Base-by-base conservation (phyloP, 2,888 invertebrate species). In the Strigamia maritima region DNA sequence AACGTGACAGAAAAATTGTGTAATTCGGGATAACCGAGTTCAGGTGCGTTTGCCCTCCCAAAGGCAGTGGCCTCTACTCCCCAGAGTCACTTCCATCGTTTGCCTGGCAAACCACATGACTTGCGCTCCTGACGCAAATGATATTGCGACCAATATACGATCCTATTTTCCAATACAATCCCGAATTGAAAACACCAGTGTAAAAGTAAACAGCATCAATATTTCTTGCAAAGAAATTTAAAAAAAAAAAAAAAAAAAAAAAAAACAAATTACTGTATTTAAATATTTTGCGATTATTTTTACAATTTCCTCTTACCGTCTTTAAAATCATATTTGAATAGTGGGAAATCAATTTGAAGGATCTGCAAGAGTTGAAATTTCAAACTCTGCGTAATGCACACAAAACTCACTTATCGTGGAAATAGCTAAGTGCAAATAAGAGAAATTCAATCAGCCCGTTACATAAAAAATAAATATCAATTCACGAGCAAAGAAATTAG, bases 381-480 rank as follows among this genome's bases (percentile, higher is more conserved):
- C 60, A 65, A 65, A 65, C 60, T 24, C 14, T 14, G 44, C 44
- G n/a, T 44, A 44, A 44, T 44, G 44, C 44, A 44, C 6, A 24
- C 22, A 65, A 65, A 65, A 65, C 24, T 65, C 60, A 24, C 60
- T 65, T 65, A 19, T 65, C 60, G 60, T 8, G 60, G 60, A 24
- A 65, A 65, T 65, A 24, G 60, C 60, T 65, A 65, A 65, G 60
- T 65, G 60, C 60, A 65, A 65, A 65, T 65, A 65, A 65, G n/a
- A 65, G 22, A 65, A 65, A 24, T 65, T 22, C 10, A 65, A 65
- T 65, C 22, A 65, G 54, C 38, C 10, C 38, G 10, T 38, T 38
- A 38, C 10, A 38, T 38, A 38, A 54, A 19, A 54, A 54, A n/a
- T n/a, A 7, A 40, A 19, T 49, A 49, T 49, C 19, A 49, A 49